Conservation (phyloP, 2,797 vertebrate genomes). For the Neosalanx taihuensis region DNA sequence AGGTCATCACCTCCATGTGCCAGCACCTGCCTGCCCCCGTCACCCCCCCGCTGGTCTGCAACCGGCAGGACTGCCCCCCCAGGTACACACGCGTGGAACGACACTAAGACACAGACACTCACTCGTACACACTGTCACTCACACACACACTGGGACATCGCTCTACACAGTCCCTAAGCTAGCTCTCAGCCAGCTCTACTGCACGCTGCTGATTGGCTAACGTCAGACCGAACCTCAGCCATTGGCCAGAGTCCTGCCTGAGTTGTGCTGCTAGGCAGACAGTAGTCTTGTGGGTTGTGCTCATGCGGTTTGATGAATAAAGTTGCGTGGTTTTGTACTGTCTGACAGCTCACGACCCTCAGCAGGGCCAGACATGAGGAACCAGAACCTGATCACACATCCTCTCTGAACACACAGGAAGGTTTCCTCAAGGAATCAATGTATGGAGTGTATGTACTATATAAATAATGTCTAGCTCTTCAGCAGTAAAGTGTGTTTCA, state of each 20-base stretch:
- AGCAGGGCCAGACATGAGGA: neutral
- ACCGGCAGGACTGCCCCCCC: constrained; percentile 76
- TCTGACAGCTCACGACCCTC: neutral
- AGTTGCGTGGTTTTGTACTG: neutral
- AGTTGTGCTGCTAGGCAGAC: constrained; percentile 16
- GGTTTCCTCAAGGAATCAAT: neutral
- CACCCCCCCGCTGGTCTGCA: constrained; percentile 70
- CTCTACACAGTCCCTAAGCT: neutral
- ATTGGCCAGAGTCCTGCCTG: constrained; percentile 24
- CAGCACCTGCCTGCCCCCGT: constrained; percentile 68
- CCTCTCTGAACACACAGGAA: neutral
- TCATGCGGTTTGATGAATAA: neutral
- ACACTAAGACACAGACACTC: too few species aligned
- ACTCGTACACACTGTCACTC: too few species aligned
- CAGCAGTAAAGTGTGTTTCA: too few species aligned
- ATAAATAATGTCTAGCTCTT: neutral
- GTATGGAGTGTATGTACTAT: neutral
- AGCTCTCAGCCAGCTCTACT: neutral
- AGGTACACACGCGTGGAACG: constrained; percentile 65
- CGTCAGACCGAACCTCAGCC: constrained; percentile 21
- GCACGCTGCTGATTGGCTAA: neutral
- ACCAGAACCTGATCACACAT: neutral
- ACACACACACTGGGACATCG: too few species aligned
- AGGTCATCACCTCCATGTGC: constrained; percentile 70
- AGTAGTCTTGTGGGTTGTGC: constrained; percentile 18